Percentiles rank a stretch among this genome's conserved stretches.
Conservation (phyloP, 2,797 vertebrate genomes). For the Mastacembelus armatus region DNA sequence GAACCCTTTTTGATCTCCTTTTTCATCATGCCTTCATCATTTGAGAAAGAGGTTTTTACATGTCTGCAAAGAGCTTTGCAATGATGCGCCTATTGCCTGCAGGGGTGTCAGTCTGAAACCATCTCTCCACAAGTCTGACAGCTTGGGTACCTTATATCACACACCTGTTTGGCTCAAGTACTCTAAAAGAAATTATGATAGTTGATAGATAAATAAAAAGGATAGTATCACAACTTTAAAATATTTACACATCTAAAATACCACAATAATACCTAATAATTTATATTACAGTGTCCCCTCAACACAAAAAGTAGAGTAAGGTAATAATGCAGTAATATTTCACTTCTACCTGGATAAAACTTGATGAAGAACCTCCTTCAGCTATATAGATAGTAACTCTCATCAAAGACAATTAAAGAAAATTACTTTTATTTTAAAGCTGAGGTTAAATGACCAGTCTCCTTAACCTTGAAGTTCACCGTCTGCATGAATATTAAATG, state of each 20-base stretch:
- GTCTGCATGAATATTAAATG: constrained; percentile 80
- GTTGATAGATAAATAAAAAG: constrained; percentile 31
- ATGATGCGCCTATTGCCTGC: constrained; percentile 61
- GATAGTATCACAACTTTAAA: constrained; percentile 9
- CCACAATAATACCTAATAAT: constrained; percentile 18
- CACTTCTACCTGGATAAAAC: constrained; percentile 32
- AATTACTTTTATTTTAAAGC: constrained; percentile 77
- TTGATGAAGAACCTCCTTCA: constrained; percentile 68
- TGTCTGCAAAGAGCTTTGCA: constrained; percentile 55
- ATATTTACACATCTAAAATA: constrained; percentile 11
- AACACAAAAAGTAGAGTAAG: constrained; percentile 17
- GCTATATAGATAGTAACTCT: constrained; percentile 63
- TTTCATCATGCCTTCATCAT: constrained; percentile 53
- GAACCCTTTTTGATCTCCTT: constrained; percentile 36
- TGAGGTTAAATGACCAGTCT: constrained; percentile 81
- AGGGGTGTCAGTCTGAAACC: constrained; percentile 64
- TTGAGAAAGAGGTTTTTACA: constrained; percentile 50
- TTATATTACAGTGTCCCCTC: not conserved
- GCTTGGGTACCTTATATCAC: constrained; percentile 55
- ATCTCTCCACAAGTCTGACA: constrained; percentile 62
- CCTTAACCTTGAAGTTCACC: constrained; percentile 81
- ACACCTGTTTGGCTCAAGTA: constrained; percentile 70
- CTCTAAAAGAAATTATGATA: constrained; percentile 46
- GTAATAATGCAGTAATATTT: constrained; percentile 31
- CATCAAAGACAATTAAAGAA: constrained; percentile 75